Percentiles rank a stretch among this genome's conserved stretches.
phyloP scores from a whole-genome alignment of 2,797 vertebrate genomes.

The Gila robusta region DNA sequence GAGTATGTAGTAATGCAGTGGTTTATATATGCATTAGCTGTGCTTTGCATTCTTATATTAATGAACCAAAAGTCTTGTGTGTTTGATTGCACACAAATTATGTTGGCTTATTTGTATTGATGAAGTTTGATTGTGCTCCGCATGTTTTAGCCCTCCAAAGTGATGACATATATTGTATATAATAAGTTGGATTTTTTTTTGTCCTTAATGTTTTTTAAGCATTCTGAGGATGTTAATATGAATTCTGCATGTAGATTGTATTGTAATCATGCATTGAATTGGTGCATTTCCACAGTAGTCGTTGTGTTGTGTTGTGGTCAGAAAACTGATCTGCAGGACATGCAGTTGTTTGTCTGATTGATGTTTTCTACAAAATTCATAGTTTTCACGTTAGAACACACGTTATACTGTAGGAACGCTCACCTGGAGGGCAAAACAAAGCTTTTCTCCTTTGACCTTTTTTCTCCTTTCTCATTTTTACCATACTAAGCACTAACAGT shows the following conservation, averaged over 20 bases:
- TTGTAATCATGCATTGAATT: not conserved
- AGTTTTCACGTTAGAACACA: too few species aligned
- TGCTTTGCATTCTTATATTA: not conserved
- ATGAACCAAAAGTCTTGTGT: not conserved
- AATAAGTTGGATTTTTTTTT: not conserved
- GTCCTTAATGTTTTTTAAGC: not conserved
- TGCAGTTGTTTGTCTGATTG: not conserved
- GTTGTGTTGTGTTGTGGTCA: not conserved
- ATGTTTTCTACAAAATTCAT: not conserved
- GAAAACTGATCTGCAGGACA: not conserved
- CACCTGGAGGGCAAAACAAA: too few species aligned
- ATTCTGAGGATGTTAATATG: not conserved
- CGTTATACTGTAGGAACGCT: too few species aligned
- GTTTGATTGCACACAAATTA: not conserved
- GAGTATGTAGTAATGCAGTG: not conserved
- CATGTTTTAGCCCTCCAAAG: too few species aligned
- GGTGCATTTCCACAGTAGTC: not conserved
- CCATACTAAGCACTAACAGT: not conserved
- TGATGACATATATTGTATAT: not conserved
- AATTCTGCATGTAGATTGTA: not conserved
- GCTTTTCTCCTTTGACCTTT: not conserved
- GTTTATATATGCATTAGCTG: not conserved
- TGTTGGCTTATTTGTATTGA: not conserved
- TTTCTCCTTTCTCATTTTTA: not conserved
- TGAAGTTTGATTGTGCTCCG: not conserved